Evolutionary conservation across 2,113 vertebrate species (phyloP).

Genomic region (Pseudorhombus dupliciocellatus): DNA sequence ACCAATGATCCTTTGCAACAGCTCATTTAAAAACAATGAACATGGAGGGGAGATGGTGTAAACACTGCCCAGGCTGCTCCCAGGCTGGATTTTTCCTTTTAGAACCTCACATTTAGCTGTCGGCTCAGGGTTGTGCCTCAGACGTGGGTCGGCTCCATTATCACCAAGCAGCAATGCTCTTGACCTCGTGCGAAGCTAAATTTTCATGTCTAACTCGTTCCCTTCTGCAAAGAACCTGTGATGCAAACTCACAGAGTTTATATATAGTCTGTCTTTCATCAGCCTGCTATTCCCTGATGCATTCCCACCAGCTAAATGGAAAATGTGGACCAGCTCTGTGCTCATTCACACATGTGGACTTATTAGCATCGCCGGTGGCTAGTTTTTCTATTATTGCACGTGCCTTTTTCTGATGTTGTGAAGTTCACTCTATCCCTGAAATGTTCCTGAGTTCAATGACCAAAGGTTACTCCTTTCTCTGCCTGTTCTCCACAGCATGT

Average conservation of each 20-base stretch:
- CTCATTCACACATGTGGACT: slow-evolving; percentile 69
- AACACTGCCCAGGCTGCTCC: background rate
- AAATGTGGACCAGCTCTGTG: slow-evolving; percentile 74
- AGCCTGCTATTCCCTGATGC: slow-evolving; percentile 71
- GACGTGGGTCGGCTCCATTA: slow-evolving; percentile 35
- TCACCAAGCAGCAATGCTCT: slow-evolving; percentile 49
- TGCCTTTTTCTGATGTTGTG: slow-evolving; percentile 39
- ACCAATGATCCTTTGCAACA: background rate
- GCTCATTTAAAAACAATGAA: background rate
- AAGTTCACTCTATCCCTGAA: slow-evolving; percentile 30
- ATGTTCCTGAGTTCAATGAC: slow-evolving; percentile 34
- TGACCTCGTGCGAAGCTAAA: slow-evolving; percentile 59
- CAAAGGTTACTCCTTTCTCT: slow-evolving; percentile 56
- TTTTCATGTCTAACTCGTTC: slow-evolving; percentile 46
- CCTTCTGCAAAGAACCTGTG: slow-evolving; percentile 55
- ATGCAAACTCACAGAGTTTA: slow-evolving; percentile 73
- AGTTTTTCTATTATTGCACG: slow-evolving; percentile 47
- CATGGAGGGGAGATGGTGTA: background rate
- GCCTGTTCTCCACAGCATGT: slow-evolving; percentile 71
- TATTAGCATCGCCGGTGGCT: slow-evolving; percentile 58
- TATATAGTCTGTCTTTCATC: slow-evolving; percentile 76
- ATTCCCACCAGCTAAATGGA: slow-evolving; percentile 76
- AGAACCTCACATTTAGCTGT: slow-evolving; percentile 44
- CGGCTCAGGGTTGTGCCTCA: slow-evolving; percentile 40
- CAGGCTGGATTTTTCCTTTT: slow-evolving; percentile 54